Evolutionary conservation across 1,140 invertebrate species (phyloP), one percentile per base, ranked within the genome.

Genomic region (Neodiprion virginianus): DNA sequence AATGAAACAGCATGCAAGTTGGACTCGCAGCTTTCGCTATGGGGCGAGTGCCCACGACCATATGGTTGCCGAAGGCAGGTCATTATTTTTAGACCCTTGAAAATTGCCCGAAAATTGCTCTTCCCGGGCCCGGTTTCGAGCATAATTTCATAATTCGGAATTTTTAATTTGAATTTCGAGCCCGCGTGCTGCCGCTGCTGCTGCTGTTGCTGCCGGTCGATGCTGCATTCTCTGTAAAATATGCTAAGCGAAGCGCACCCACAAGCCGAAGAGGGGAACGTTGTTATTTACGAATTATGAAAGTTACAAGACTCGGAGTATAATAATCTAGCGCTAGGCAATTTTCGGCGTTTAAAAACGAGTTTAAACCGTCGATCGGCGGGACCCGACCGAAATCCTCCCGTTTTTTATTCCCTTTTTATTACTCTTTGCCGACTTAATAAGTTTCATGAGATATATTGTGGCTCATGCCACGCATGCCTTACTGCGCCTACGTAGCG

Each of bases 41-140:
- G 53, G n/a, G 53, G 53, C 53, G 53, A 61, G 53, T 61, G 53
- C n/a, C 53, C 53, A 17, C n/a, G 53, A 61, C 53, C 53, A 61
- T 61, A 61, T 61, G 53, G 53, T 61, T 61, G 53, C 53, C 53
- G 53, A 17, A 12, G 53, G 53, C 53, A 61, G 53, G 53, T 61
- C 53, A 61, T 61, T 61, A 61, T 61, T 61, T 61, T 61, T 61
- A 61, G 53, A 61, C 53, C 53, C 53, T 61, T 61, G 53, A 61
- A 61, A 61, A 61, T 61, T 61, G 53, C 53, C 53, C 53, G 53
- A 61, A 61, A 61, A 61, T 61, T 61, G 53, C 53, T 61, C 53
- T 61, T 61, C 53, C 53, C 53, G 53, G 53, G 53, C 53, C 53
- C 11, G 53, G 53, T 61, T 61, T 61, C 53, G 53, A 61, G 53